Evolutionary conservation across 2,797 vertebrate genomes (phyloP).

Genomic region (Urophycis tenuis): DNA sequence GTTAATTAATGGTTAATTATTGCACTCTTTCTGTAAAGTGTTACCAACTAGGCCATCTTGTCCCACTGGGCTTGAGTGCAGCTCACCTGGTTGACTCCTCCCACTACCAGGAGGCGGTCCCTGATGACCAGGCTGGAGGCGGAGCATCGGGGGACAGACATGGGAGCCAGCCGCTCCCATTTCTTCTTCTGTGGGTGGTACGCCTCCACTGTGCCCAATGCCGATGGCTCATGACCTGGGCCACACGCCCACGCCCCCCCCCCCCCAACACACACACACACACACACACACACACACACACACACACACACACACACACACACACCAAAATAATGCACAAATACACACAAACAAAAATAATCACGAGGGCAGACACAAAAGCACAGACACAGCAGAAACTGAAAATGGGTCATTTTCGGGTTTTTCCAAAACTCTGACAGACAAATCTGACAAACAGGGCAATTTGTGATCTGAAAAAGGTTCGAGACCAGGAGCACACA

Average conservation of each 20-base stretch:
- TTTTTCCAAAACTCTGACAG: neutral
- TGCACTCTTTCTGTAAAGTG: too few relatives aligned
- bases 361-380: neutral
- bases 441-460: too few relatives aligned
- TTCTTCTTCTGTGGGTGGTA: constrained; percentile 87
- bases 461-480: neutral
- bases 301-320: neutral
- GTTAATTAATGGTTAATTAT: too few relatives aligned
- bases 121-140: constrained; percentile 84
- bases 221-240: constrained; percentile 87
- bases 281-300: constrained; percentile 14
- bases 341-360: neutral
- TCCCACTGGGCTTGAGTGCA: neutral
- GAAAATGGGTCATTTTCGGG: neutral
- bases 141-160: constrained; percentile 89
- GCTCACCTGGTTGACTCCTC: constrained; percentile 81
- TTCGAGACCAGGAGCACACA: too few relatives aligned
- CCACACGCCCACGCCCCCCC: neutral
- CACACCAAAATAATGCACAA: neutral
- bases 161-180: constrained; percentile 85
- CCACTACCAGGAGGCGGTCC: constrained; percentile 88
- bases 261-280: neutral
- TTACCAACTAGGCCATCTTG: neutral
- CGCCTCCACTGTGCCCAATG: constrained; percentile 86
- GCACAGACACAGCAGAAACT: neutral